Percentiles rank a stretch among this genome's conserved stretches.
phyloP scores from a whole-genome alignment of 2,797 vertebrate species.

The Chiroxiphia lanceolata region DNA sequence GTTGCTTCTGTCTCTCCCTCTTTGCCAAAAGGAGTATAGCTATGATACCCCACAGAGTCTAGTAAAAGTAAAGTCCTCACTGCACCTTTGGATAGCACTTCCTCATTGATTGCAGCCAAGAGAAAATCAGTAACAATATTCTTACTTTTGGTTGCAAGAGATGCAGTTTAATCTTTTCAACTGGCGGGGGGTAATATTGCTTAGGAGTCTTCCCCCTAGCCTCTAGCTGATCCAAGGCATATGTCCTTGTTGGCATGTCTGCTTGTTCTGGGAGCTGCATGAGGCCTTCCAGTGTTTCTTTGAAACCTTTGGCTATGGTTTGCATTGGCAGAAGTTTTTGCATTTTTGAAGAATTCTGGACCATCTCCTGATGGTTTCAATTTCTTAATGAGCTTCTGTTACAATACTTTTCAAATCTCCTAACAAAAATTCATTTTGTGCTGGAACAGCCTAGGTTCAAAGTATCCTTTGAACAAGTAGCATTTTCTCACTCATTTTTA shows the following conservation, averaged over 20 bases:
- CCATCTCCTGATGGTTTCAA: not conserved
- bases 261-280: not conserved
- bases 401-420: not conserved
- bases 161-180: not conserved
- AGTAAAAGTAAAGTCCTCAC: not conserved
- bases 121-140: not conserved
- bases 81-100: not conserved
- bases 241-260: not conserved
- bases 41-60: not conserved
- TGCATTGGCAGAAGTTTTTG: not conserved
- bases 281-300: not conserved
- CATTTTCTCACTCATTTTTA: not conserved
- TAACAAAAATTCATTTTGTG: not conserved
- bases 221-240: not conserved
- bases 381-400: not conserved
- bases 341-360: not conserved
- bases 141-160: not conserved
- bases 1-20: not conserved
- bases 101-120: not conserved
- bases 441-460: not conserved
- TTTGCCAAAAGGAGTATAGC: not conserved
- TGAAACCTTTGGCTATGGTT: not conserved
- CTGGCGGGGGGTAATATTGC: not conserved
- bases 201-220: not conserved
- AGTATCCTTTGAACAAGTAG: not conserved